A percentile compares a stretch with the other conserved stretches of the same genome.
phyloP scores from a whole-genome alignment of 1,140 invertebrate genomes.

The Popillia japonica region DNA sequence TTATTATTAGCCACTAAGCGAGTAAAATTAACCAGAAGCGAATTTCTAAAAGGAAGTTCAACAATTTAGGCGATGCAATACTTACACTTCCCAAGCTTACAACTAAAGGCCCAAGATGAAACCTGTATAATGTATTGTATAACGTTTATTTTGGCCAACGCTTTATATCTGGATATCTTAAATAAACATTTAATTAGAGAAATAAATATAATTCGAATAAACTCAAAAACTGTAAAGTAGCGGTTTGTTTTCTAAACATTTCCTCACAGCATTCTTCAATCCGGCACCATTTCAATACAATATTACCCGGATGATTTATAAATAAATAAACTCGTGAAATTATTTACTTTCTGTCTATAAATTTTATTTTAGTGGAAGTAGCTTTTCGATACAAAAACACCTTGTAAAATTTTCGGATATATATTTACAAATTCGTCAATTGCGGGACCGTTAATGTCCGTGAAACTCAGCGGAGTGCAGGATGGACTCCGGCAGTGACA shows the following conservation, averaged over 20 bases:
- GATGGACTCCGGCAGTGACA: too few species aligned
- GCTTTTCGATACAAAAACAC: too few species aligned
- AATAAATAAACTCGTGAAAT: not conserved
- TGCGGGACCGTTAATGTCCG: too few species aligned
- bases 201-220: not conserved
- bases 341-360: conserved; percentile 3
- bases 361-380: conserved; percentile 4
- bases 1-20: too few species aligned
- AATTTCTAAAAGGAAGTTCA: too few species aligned
- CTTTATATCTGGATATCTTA: conserved; percentile 7
- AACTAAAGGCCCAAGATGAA: not conserved
- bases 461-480: too few species aligned
- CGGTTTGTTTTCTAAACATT: conserved; percentile 11
- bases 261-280: not conserved
- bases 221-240: not conserved
- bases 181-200: not conserved
- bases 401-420: too few species aligned
- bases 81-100: too few species aligned
- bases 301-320: not conserved
- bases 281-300: not conserved
- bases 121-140: conserved; percentile 2
- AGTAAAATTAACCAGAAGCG: too few species aligned
- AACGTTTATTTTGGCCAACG: not conserved
- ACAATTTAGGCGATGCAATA: too few species aligned
- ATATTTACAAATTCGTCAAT: too few species aligned